Base-by-base conservation (phyloP, 2,797 vertebrate species). In the Huso huso region DNA sequence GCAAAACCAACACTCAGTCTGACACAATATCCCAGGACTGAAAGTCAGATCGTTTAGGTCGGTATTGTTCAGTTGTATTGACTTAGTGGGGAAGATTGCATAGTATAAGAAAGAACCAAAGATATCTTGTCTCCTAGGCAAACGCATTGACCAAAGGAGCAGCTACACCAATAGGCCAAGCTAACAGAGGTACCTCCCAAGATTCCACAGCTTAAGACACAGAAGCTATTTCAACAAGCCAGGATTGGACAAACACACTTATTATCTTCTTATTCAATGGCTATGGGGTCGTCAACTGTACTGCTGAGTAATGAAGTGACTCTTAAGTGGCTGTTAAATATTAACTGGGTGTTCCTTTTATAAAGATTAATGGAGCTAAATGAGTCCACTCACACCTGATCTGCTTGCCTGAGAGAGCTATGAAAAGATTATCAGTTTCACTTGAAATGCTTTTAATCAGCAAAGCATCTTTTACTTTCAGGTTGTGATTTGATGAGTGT, bases 301-400 rank as follows among this genome's bases (percentile, higher is more conserved):
- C 23, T 57, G 48, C 18, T 57, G 64, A 65, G 11, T 65, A 51
- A 48, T 66, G 52, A 58, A 6, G 10, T 58, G 18, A 57, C 11
- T 57, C 23, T 4, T 49, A 51, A 61, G 12, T 61, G 66, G 8
- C 7, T 10, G 66, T 10, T 10, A 60, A 61, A 61, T 51, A 51
- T 61, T 61, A 61, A 51, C 48, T 49, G 10, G 59, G 13, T 52
- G 15, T 61, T 61, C 11, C 67, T 63, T 63, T 10, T 13, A 8
- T 61, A 8, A 68, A 61, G 60, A 55, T 62, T 62, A 63, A 68
- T n/a, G 59, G 59, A 60, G 48, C 18, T 51, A 50, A 60, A 12
- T 66, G 53, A 58, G 48, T 60, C 10, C 49, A 59, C 58, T 49
- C 13, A 6, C 12, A 52, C n/a, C 6, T 18, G 37, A 61, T 61